Percentiles rank a stretch among this genome's conserved stretches.
Conservation (phyloP, 2,797 vertebrate species). For the Decapterus maruadsi region DNA sequence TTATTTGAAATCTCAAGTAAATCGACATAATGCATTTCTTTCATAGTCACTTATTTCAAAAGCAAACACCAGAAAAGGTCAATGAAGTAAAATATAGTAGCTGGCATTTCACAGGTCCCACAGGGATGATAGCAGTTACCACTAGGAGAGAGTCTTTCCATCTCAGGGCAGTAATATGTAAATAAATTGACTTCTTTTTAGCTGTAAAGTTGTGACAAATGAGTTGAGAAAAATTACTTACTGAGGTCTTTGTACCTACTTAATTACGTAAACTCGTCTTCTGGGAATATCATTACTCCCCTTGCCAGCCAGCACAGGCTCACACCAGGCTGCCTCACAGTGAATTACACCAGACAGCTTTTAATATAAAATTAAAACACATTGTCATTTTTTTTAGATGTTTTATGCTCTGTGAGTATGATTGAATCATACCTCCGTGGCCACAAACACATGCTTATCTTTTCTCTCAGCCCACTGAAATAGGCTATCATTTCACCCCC, state of each 20-base stretch:
- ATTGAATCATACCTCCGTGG: constrained; percentile 61
- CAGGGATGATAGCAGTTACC: not conserved
- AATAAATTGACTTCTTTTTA: not conserved
- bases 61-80: constrained; percentile 54
- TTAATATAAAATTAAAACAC: constrained; percentile 50
- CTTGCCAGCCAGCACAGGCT: not conserved
- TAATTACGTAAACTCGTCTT: constrained; percentile 9
- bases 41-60: not conserved
- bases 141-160: not conserved
- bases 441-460: constrained; percentile 60
- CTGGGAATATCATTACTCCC: constrained; percentile 11
- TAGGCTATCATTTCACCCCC: constrained; percentile 50
- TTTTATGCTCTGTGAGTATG: constrained; percentile 43
- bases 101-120: not conserved
- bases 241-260: not conserved
- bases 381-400: constrained; percentile 37
- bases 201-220: not conserved
- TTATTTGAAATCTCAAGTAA: no score
- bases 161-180: not conserved
- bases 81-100: constrained; percentile 20
- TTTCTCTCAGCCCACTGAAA: constrained; percentile 38
- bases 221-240: not conserved
- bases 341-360: constrained; percentile 16
- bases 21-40: not conserved
- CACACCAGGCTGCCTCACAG: constrained; percentile 9